These are phyloP conservation scores for Panthera leo DNA, from an alignment of 2,113 vertebrate genomes.

Conservation along the genomic window DNA sequence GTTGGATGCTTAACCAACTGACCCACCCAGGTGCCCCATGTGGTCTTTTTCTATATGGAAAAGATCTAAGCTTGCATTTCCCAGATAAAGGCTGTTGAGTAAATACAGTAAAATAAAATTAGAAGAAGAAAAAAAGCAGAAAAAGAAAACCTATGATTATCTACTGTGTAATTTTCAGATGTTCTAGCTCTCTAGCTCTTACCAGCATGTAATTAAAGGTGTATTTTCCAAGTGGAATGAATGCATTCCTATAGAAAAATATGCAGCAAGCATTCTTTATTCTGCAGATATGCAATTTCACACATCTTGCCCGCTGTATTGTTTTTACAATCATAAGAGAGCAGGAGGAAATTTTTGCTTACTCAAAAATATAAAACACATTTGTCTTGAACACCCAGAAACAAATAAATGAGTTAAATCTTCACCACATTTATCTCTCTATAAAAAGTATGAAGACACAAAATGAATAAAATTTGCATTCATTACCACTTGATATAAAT, in stretches of 20 bases:
- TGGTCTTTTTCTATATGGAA: neutral
- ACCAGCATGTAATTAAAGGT: neutral
- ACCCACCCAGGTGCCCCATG: neutral
- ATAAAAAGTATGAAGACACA: neutral
- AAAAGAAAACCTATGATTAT: neutral
- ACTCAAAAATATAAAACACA: neutral
- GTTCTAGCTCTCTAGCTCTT: neutral
- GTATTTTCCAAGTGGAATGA: neutral
- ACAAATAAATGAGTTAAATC: neutral
- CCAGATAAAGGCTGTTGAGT: neutral
- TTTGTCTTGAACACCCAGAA: neutral
- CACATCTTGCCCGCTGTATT: neutral
- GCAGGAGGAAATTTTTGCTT: neutral
- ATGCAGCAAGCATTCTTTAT: neutral
- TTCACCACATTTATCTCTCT: neutral
- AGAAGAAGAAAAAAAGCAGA: neutral
- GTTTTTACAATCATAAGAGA: neutral
- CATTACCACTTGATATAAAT: neutral
- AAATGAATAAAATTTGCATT: constrained; percentile 15
- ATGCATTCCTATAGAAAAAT: neutral
- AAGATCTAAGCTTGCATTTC: neutral
- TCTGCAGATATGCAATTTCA: neutral
- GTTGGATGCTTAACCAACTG: too few species aligned
- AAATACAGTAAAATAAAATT: constrained; percentile 11
- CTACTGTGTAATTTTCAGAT: neutral